Base-by-base conservation (phyloP, 37 sponge, comb jelly and placozoan species). In the Corticium candelabrum region DNA sequence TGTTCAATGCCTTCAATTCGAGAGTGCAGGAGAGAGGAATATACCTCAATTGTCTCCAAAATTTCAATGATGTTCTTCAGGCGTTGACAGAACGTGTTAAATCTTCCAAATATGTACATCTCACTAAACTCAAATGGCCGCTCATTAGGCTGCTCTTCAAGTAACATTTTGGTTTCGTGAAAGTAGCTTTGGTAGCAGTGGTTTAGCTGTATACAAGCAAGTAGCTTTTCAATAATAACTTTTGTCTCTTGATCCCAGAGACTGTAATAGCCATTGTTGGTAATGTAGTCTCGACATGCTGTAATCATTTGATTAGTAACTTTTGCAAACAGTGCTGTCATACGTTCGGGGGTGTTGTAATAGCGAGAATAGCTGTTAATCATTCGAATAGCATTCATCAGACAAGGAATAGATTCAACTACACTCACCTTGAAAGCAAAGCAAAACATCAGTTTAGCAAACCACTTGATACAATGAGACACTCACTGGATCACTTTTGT, bases 101-200 rank as follows among this genome's bases (percentile, higher is more conserved):
- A 97, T 78, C 91, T 93, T 76, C 99, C 99, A 79, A 97, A 97
- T 41, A 97, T 97, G 92, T 97, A 97, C 88, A 91, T 94, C 85
- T 97, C 99, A 37, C 92, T 91, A 85, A 97, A 97, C 37, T 91
- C 94, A 80, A 97, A 97, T 29, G 85, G 91, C 43, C 83, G 89
- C 79, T 97, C 99, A 56, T 87, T 87, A 0, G 93, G 93, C 40
- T 81, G 87, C 68, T 90, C 85, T 27, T 81, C 90, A 31, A 99
- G 86, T 40, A 78, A 82, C 72, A 80, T 84, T 75, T 99, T 99
- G 68, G 93, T 95, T 11, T 86, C 77, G 57, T 90, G 92, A 85
- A 93, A 97, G 87, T 83, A 93, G 68, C 69, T 80, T 82, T 97
- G 99, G 84, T 94, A 97, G 79, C 93, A 90, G 37, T 83, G 35